phyloP scores from a whole-genome alignment of 64 coral and sea anemone species.

The Orbicella faveolata region DNA sequence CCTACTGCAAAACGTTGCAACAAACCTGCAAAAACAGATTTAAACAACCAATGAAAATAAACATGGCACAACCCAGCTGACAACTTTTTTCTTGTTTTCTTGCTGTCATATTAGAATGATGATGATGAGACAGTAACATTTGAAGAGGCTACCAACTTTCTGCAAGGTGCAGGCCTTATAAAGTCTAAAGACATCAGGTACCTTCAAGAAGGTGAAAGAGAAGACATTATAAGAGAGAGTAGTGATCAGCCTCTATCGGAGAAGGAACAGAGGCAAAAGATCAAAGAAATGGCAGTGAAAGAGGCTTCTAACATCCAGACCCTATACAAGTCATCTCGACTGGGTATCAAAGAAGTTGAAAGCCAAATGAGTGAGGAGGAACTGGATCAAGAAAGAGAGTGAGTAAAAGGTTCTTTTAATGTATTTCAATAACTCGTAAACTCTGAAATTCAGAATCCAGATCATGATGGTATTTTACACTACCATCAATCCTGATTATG shows the following conservation, averaged over 20 bases:
- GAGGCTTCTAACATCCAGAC: slow-evolving; percentile 80
- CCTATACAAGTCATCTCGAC: slow-evolving; percentile 71
- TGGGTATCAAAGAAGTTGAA: slow-evolving; percentile 88
- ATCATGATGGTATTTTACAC: too few species aligned
- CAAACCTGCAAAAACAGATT: too few species aligned
- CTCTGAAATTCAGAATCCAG: too few species aligned
- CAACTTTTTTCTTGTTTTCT: neutral
- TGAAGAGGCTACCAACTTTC: neutral
- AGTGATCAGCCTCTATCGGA: slow-evolving; percentile 2
- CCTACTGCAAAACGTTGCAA: too few species aligned
- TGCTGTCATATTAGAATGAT: neutral
- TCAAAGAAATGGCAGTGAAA: slow-evolving; percentile 69
- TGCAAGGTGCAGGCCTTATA: slow-evolving; percentile 28
- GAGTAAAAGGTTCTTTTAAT: slow-evolving; percentile 29
- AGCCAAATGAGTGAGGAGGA: slow-evolving; percentile 70
- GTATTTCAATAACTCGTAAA: neutral
- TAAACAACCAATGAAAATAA: too few species aligned
- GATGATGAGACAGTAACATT: neutral
- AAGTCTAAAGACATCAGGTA: slow-evolving; percentile 42
- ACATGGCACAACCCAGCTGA: too few species aligned
- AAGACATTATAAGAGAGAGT: neutral
- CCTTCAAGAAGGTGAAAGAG: neutral
- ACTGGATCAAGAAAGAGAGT: slow-evolving; percentile 79
- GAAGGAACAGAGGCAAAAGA: neutral
- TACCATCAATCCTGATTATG: too few species aligned